A percentile compares a stretch with the other conserved stretches of the same genome.
These are phyloP conservation scores for Phaethornis superciliosus DNA, from an alignment of 2,113 vertebrate genomes.

Conservation along the genomic window DNA sequence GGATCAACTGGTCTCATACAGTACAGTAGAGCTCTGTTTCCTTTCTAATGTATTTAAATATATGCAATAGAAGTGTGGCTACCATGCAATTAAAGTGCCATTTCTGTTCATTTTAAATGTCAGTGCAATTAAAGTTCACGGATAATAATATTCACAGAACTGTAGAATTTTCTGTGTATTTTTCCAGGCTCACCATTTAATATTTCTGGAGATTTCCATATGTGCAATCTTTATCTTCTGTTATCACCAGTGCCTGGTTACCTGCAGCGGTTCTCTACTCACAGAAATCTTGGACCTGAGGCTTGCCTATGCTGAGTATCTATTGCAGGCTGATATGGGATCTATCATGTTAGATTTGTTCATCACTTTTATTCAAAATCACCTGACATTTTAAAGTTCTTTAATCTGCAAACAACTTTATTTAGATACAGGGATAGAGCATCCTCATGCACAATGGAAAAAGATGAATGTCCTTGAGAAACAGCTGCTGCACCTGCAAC, in stretches of 20 bases:
- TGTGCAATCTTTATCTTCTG: slow-evolving; percentile 10
- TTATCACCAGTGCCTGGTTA: neutral
- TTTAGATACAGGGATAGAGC: neutral
- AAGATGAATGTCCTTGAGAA: neutral
- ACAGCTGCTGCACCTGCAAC: neutral
- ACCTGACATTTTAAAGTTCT: neutral
- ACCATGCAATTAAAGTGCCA: slow-evolving; percentile 74
- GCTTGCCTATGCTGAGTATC: neutral
- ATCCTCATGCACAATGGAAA: neutral
- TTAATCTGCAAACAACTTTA: neutral
- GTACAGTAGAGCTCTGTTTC: slow-evolving; percentile 36
- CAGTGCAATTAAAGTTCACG: slow-evolving; percentile 76
- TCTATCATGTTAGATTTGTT: neutral
- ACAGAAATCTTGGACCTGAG: neutral
- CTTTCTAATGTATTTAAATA: slow-evolving; percentile 79
- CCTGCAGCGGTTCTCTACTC: neutral
- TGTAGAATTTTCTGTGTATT: slow-evolving; percentile 60
- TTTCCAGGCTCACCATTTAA: slow-evolving; percentile 48
- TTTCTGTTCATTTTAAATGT: slow-evolving; percentile 79
- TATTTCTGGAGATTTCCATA: slow-evolving; percentile 52
- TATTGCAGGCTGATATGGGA: neutral
- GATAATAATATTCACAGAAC: slow-evolving; percentile 74
- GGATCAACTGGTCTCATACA: slow-evolving; percentile 57
- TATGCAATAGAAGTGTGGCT: slow-evolving; percentile 71
- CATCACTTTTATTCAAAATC: neutral